These are phyloP conservation scores for Ciona savignyi DNA, from an alignment of 23 tunicate genomes.

Conservation along the genomic window DNA sequence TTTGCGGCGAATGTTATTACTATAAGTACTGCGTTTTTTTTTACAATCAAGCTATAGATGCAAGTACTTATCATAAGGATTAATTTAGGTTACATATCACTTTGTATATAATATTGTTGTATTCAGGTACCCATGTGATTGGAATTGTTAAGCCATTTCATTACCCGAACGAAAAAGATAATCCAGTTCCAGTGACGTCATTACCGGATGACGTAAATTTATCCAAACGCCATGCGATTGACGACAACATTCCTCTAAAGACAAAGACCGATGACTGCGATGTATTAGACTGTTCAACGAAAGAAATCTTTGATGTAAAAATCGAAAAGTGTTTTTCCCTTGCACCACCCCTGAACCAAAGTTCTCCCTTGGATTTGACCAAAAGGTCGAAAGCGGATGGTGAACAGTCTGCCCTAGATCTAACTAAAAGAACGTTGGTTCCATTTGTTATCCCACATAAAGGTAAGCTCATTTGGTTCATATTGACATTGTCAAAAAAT, in stretches of 20 bases:
- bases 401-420: neutral
- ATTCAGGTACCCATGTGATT: slow-evolving; percentile 36
- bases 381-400: neutral
- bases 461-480: too few relatives aligned
- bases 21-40: too few relatives aligned
- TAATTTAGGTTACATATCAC: too few relatives aligned
- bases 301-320: neutral
- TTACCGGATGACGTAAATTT: neutral
- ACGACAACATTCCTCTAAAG: neutral
- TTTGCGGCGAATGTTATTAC: too few relatives aligned
- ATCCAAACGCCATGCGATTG: neutral
- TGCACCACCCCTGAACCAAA: neutral
- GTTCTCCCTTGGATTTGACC: neutral
- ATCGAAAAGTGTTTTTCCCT: slow-evolving; percentile 14
- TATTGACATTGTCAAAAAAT: too few relatives aligned
- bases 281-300: neutral
- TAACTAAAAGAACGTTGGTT: neutral
- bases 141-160: slow-evolving; percentile 60
- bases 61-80: too few relatives aligned
- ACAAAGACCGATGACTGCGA: neutral
- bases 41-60: too few relatives aligned
- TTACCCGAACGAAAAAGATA: slow-evolving; percentile 1
- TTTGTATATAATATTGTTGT: too few relatives aligned
- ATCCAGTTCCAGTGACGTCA: neutral
- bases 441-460: neutral